A percentile compares a stretch with the other conserved stretches of the same genome.
phyloP scores from a whole-genome alignment of 2,797 vertebrate species.

The Gallinago stenura region DNA sequence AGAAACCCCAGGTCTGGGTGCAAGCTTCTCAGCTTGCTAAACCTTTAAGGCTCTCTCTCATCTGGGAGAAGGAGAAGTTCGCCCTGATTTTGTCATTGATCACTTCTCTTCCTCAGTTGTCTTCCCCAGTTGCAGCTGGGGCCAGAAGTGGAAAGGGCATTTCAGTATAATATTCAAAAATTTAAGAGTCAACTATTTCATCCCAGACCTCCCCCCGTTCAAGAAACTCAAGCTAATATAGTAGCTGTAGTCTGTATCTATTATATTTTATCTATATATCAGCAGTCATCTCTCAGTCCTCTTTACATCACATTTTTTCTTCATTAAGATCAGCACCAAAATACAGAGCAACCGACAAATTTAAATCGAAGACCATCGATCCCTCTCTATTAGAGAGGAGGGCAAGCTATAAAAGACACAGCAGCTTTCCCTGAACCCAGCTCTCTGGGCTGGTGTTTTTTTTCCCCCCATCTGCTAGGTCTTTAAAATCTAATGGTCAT shows the following conservation, averaged over 20 bases:
- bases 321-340: not conserved
- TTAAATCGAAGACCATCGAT: not conserved
- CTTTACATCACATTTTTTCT: not conserved
- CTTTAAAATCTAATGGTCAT: constrained; percentile 62
- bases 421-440: not conserved
- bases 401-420: not conserved
- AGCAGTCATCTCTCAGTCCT: accelerated
- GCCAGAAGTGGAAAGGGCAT: no score
- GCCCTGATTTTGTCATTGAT: no score
- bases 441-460: not conserved
- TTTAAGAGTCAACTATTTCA: no score
- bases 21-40: no score
- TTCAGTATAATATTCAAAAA: no score
- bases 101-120: no score
- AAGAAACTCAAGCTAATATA: not conserved
- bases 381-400: not conserved
- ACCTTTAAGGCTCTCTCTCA: no score
- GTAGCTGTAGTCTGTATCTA: not conserved
- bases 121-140: no score
- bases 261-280: not conserved
- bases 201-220: not conserved
- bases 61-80: no score
- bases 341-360: not conserved
- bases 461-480: not conserved
- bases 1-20: no score